Evolutionary conservation across 2,113 vertebrate species (phyloP), one percentile per base, ranked within the genome.

Genomic region (Sebastes schlegelii): DNA sequence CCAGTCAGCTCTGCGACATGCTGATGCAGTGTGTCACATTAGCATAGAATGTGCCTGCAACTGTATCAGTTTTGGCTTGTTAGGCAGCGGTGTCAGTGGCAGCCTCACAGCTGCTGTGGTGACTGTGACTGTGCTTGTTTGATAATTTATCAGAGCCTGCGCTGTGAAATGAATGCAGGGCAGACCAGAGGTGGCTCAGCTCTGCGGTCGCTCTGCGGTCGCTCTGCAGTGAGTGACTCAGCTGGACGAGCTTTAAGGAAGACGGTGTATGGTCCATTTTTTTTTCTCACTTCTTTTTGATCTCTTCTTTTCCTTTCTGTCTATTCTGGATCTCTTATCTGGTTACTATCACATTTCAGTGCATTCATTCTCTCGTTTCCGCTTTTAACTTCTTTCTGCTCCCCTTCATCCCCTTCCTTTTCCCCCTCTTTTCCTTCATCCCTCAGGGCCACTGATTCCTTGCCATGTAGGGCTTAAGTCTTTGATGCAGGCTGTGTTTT

Each of bases 141-240:
- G 90, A 92, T 93, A 23, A 90, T 93, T 90, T 82, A 88, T 91
- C 89, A 83, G 87, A 71, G 83, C 10, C 83, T 17, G 52, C 70
- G 78, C 81, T 90, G 85, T 79, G 77, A 82, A 86, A 83, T 80
- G 57, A 90, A 74, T 67, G 75, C 89, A 74, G 79, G 81, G 73
- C 70, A 60, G 83, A 84, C 69, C 66, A 83, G 82, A 81, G 78
- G 88, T 82, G 90, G 86, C 74, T 83, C 57, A 2, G 60, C 85
- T 86, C 77, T 76, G 85, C 77, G 51, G 83, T 79, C 65, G 60
- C 85, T 86, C 77, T 76, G 85, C 77, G 51, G 83, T 79, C 65
- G 34, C 88, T 89, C 84, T 86, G 89, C 87, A 91, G 86, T 72
- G 69, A 82, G 74, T 89, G 91, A 93, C 88, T 92, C 92, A 93